Conservation (phyloP, 2,797 vertebrate genomes). For the Todus mexicanus region DNA sequence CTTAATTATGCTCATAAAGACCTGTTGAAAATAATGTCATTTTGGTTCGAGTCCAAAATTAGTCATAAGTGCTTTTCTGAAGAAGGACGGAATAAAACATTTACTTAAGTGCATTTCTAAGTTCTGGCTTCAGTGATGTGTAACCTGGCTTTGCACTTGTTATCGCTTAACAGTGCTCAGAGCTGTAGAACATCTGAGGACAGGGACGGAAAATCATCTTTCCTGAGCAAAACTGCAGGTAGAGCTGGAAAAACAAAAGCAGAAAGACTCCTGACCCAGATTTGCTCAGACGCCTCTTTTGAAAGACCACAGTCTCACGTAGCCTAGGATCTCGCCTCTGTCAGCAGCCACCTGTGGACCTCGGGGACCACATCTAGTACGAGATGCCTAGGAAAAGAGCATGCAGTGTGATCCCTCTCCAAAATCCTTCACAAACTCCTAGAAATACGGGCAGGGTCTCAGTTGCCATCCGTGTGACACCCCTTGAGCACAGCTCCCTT, state of each 20-base stretch:
- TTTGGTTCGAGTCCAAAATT: not conserved
- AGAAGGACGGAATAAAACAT: not conserved
- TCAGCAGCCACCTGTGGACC: not conserved
- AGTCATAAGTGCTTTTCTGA: not conserved
- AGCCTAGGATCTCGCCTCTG: not conserved
- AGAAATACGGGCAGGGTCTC: not conserved
- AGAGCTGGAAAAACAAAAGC: not conserved
- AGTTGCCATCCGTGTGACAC: not conserved
- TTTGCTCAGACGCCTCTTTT: not conserved
- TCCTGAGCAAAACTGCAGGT: not conserved
- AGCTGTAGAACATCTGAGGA: not conserved
- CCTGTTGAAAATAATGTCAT: not conserved
- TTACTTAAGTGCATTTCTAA: not conserved
- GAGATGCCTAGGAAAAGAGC: not conserved
- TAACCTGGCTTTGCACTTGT: not conserved
- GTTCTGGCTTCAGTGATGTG: not conserved
- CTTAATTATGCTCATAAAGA: not conserved
- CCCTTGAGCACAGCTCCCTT: not conserved
- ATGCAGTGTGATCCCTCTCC: rapidly evolving
- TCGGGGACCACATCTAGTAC: rapidly evolving
- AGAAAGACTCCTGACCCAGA: not conserved
- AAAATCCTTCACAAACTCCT: not conserved
- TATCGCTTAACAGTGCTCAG: not conserved
- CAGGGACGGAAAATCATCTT: not conserved
- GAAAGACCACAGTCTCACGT: not conserved